Evolutionary conservation across 23 tunicate species (phyloP), one percentile per base, ranked within the genome.

Genomic region (Oikopleura albicans): DNA sequence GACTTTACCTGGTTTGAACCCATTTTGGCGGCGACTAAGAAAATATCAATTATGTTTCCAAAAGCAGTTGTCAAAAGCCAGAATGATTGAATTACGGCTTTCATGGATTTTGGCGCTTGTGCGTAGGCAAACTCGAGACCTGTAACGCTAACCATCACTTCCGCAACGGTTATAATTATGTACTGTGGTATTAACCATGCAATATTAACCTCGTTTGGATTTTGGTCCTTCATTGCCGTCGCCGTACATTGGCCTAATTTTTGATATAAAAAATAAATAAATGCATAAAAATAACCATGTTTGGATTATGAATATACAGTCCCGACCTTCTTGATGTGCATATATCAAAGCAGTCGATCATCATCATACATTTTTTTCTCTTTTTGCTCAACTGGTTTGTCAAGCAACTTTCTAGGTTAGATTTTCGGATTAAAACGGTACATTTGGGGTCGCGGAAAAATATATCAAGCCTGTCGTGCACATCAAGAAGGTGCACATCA

Each of bases 131-230:
- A 93, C 63, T 93, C 98, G 0, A 93, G 84, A n/a, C 98, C 98
- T 66, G 98, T 93, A 28, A 95, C 87, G 34, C 92, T 89, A 28
- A 95, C 86, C 40, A 95, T 88, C 1, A 95, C 99, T 88, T 95
- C 99, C 1, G 91, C 96, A 75, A 95, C 86, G 0, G 99, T 90
- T 27, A 95, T 95, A 86, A 95, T 85, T 40, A 95, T 66, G 84
- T 90, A 95, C 83, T 95, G 99, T 4, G 99, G 99, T 39, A 95
- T 84, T 86, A 95, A 88, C 96, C 96, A 90, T 36, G 96, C 96
- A 4, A 95, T 95, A 40, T 87, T 91, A 41, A 95, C 76, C 0
- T 84, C 41, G 83, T 88, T 95, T 41, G 96, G 96, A 66, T 95
- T 95, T 0, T 88, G 41, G 84, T 95, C 99, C 1, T 56, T 57